phyloP scores from a whole-genome alignment of 1,140 invertebrate species.

The Ptiloglossa arizonensis region DNA sequence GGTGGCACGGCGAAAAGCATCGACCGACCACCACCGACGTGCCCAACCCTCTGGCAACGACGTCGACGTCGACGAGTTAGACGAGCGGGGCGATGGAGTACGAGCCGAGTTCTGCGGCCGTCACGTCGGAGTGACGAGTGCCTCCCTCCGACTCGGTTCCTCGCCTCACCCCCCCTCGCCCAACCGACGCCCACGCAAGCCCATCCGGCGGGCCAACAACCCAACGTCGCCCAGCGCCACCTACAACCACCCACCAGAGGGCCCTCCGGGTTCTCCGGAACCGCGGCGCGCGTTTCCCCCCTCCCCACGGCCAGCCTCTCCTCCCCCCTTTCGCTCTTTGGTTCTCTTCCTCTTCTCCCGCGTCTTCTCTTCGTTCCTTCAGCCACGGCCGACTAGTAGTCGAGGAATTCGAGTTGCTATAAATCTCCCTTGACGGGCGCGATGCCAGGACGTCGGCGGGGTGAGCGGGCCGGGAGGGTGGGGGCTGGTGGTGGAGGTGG shows the following conservation, averaged over 20 bases:
- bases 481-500: too few relatives aligned
- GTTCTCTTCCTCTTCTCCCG: constrained; percentile 54
- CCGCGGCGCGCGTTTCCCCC: constrained; percentile 46
- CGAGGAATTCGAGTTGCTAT: constrained; percentile 81
- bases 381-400: constrained; percentile 81
- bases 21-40: constrained; percentile 12
- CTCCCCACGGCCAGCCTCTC: too few relatives aligned
- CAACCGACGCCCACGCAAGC: constrained; percentile 16
- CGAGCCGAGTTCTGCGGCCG: constrained; percentile 74
- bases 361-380: constrained; percentile 60
- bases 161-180: constrained; percentile 28
- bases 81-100: constrained; percentile 65
- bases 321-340: constrained; percentile 58
- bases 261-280: constrained; percentile 60
- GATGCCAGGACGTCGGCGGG: constrained; percentile 64
- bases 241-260: constrained; percentile 57
- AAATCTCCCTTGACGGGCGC: constrained; percentile 80
- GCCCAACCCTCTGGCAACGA: constrained; percentile 23
- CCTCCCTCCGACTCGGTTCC: too few relatives aligned
- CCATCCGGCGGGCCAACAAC: constrained; percentile 56
- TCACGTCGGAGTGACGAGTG: constrained; percentile 77
- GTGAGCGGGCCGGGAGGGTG: constrained; percentile 47
- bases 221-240: constrained; percentile 57
- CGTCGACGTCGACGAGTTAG: constrained; percentile 57
- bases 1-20: constrained; percentile 21